Evolutionary conservation across 1,140 invertebrate genomes (phyloP).

Genomic region (Probaryconus sp.): DNA sequence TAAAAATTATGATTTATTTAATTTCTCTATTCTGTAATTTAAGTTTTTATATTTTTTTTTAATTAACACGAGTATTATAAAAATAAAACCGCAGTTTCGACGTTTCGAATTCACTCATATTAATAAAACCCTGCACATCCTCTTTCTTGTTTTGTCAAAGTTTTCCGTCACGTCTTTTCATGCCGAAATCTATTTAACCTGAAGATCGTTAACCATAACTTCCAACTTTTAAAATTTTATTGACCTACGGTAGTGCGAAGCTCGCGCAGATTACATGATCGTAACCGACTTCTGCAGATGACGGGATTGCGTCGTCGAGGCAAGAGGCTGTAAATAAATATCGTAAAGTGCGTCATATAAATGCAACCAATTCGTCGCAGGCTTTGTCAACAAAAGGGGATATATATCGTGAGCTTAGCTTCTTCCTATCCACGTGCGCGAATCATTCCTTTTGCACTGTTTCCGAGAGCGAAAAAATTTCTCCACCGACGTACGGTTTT

Average conservation of each 20-base stretch:
- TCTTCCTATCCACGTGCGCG: conserved; percentile 11
- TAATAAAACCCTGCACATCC: no score
- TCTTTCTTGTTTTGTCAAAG: not conserved
- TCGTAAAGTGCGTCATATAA: conserved; percentile 58
- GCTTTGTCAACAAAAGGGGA: conserved; percentile 51
- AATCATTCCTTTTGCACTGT: conserved; percentile 12
- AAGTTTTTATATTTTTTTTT: no score
- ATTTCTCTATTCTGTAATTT: no score
- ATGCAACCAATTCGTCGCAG: conserved; percentile 62
- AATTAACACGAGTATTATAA: no score
- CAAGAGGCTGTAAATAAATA: conserved; percentile 62
- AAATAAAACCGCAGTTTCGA: no score
- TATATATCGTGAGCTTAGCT: conserved; percentile 32
- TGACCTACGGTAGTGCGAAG: conserved; percentile 29
- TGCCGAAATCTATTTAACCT: conserved; percentile 56
- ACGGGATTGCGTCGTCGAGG: conserved; percentile 44
- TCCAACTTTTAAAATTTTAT: conserved; percentile 59
- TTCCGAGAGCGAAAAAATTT: no score
- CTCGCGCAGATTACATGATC: conserved; percentile 55
- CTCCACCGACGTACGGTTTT: conserved; percentile 55
- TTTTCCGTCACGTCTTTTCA: conserved; percentile 14
- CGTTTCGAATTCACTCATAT: no score
- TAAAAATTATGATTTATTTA: no score
- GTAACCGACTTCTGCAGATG: conserved; percentile 56
- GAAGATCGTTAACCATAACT: conserved; percentile 41